Percentiles rank a stretch among this genome's conserved stretches.
These are phyloP conservation scores for Trididemnum miniatum DNA, from an alignment of 23 tunicate species.

Conservation along the genomic window DNA sequence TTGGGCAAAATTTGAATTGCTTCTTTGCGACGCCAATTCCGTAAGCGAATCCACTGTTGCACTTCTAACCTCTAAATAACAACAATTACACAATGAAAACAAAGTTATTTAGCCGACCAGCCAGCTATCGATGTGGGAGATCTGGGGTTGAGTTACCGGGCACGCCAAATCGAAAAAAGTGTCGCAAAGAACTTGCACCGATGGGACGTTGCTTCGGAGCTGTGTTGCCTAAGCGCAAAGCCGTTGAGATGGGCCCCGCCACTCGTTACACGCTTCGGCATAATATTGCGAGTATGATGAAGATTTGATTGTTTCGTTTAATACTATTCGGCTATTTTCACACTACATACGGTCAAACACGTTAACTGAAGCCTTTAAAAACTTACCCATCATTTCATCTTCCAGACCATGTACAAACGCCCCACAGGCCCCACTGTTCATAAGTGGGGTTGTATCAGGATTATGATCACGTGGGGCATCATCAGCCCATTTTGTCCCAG, in stretches of 20 bases:
- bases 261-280: too few species aligned
- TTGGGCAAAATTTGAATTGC: conserved; percentile 74
- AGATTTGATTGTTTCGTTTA: too few species aligned
- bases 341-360: too few species aligned
- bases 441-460: conserved; percentile 59
- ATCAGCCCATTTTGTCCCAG: conserved; percentile 91
- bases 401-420: conserved; percentile 97
- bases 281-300: too few species aligned
- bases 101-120: neutral
- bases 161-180: neutral
- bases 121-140: neutral
- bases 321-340: too few species aligned
- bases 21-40: conserved; percentile 84
- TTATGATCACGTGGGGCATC: conserved; percentile 73
- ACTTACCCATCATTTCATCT: conserved; percentile 95
- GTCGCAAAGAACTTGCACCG: neutral
- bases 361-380: too few species aligned
- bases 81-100: neutral
- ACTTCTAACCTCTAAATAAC: conserved; percentile 64
- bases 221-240: too few species aligned
- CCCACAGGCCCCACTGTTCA: conserved; percentile 98
- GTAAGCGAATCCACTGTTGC: conserved; percentile 97
- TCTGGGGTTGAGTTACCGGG: neutral
- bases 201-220: too few species aligned
- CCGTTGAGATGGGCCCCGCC: too few species aligned